Base-by-base conservation (phyloP, 2,888 invertebrate genomes). In the Operophtera brumata region DNA sequence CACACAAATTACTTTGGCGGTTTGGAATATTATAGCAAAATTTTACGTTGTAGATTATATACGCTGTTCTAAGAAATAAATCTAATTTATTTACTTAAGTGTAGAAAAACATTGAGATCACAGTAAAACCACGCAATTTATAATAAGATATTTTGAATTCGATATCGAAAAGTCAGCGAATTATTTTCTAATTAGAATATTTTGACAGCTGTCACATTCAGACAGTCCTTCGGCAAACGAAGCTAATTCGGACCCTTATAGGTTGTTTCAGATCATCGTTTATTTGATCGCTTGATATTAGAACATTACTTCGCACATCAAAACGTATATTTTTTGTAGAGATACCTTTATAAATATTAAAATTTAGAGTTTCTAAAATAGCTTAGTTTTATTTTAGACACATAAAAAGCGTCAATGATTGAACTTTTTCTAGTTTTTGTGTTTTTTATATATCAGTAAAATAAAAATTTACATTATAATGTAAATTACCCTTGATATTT, bases 151-250 rank as follows among this genome's bases (percentile, higher is more conserved):
- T 36, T 36, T 11, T 34, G 30, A 9, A 63, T 62, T 61, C 59
- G 56, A 63, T 58, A 58, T 58, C 57, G 51, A 52, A 52, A 63
- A 59, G 47, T 64, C 60, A 48, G 56, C 45, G 53, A 54, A 67
- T 75, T 70, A 71, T 73, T 73, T 69, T 67, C 62, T 70, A 79
- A 78, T 77, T 73, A 76, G 79, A 75, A 77, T 83, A 85, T 86
- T 85, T 86, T 84, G 86, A 86, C 81, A 82, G 84, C 84, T 85
- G 86, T 82, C 85, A 85, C 68, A 73, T 65, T 67, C 84, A 85
- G 78, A 69, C 77, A 76, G 75, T 82, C 85, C 83, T 84, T 79
- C 74, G 81, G 85, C 82, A 81, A 86, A 86, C 81, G 85, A 84
- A 82, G 80, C 83, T 80, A 85, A 86, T 85, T 82, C 75, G 66